These are phyloP conservation scores for Spheniscus humboldti DNA, from an alignment of 2,797 vertebrate species.

Conservation along the genomic window DNA sequence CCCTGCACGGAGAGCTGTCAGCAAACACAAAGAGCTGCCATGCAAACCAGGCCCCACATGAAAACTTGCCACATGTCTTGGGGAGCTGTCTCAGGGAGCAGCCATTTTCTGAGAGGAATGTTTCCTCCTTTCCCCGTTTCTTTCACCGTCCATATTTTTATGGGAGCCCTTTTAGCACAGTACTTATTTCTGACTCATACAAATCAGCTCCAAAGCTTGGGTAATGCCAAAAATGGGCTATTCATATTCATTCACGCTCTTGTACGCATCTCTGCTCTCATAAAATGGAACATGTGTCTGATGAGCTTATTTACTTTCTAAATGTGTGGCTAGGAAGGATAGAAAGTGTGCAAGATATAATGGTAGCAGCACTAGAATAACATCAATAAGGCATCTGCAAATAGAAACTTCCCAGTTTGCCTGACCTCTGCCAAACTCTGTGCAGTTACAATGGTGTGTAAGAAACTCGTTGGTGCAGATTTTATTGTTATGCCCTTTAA, in stretches of 20 bases:
- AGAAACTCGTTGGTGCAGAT: neutral
- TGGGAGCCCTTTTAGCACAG: slow-evolving; percentile 23
- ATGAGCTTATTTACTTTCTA: slow-evolving; percentile 62
- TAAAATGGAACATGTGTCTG: slow-evolving; percentile 38
- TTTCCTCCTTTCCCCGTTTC: neutral
- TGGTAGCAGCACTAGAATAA: slow-evolving; percentile 15
- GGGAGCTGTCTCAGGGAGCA: neutral
- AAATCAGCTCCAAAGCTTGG: slow-evolving; percentile 50
- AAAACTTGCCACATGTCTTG: neutral
- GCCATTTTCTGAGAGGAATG: neutral
- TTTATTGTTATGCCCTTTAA: slow-evolving; percentile 1
- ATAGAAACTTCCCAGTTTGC: neutral
- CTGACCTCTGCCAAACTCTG: neutral
- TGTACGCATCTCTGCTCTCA: slow-evolving; percentile 44
- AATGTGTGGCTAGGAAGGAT: slow-evolving; percentile 41
- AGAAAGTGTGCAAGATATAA: neutral
- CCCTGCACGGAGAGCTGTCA: neutral
- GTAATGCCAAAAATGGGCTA: slow-evolving; percentile 47
- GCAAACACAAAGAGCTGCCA: neutral
- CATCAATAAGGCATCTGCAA: slow-evolving; percentile 33
- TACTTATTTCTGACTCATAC: slow-evolving; percentile 61
- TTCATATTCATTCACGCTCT: slow-evolving; percentile 56
- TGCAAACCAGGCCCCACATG: neutral
- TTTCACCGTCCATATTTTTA: neutral
- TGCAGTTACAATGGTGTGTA: neutral